phyloP scores from a whole-genome alignment of 2,888 invertebrate genomes.

The Eudasyphora cyanicolor region DNA sequence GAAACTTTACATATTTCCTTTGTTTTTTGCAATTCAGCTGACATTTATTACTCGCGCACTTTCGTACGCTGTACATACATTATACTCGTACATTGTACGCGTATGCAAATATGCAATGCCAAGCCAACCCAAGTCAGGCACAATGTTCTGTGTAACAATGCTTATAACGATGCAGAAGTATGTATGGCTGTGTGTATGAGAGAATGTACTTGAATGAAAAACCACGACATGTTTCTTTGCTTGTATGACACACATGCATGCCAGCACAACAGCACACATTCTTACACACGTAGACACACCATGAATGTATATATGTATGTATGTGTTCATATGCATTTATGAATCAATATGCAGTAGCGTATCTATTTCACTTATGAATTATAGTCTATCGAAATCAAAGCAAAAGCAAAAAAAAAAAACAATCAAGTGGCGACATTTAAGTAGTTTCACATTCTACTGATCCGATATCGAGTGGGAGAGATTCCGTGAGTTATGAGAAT shows the following conservation, averaged over 20 bases:
- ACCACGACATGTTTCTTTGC: conserved; percentile 56
- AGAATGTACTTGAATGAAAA: conserved; percentile 68
- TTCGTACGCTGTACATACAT: too few relatives aligned
- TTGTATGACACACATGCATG: conserved; percentile 52
- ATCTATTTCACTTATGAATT: not conserved
- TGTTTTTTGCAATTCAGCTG: conserved; percentile 63
- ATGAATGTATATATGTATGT: conserved; percentile 16
- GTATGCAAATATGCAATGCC: conserved; percentile 34
- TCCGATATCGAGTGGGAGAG: not conserved
- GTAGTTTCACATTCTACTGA: not conserved
- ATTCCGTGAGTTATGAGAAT: not conserved
- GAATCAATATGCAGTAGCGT: conserved; percentile 20
- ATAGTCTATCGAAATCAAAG: conserved; percentile 12
- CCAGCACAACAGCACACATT: too few relatives aligned
- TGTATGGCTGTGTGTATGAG: conserved; percentile 64
- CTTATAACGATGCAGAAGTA: conserved; percentile 20
- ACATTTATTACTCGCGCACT: conserved; percentile 57
- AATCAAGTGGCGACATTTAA: conserved; percentile 15
- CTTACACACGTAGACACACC: not conserved
- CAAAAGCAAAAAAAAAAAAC: too few relatives aligned
- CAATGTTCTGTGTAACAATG: conserved; percentile 13
- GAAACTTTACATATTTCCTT: conserved; percentile 52
- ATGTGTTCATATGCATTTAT: not conserved
- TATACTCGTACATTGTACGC: not conserved
- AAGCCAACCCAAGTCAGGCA: not conserved